Evolutionary conservation across 2,888 invertebrate genomes (phyloP), one percentile per base, ranked within the genome.

Genomic region (Cheilosia vulpina): DNA sequence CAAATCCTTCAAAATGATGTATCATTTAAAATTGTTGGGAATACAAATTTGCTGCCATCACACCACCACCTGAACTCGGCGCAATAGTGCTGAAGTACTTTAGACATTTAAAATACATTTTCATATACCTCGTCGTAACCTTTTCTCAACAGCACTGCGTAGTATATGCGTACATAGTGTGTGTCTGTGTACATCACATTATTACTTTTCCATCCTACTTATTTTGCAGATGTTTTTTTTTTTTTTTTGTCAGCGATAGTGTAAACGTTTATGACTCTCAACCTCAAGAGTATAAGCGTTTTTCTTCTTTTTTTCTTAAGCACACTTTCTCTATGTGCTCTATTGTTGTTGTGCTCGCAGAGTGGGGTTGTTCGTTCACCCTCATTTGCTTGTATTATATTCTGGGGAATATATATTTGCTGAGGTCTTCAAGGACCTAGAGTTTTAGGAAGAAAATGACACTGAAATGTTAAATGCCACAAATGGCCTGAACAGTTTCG

Each of bases 251-350:
- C 75, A 75, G 71, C 63, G 75, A 75, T 80, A 84, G 84, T 80
- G 84, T 84, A 80, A 84, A 60, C 80, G 84, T 84, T 84, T 84
- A 84, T 84, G 79, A 69, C 69, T 80, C 84, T 75, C 80, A 21
- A 75, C 65, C 6, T 27, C 7, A 27, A 27, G 7, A 65, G 84
- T 65, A 31, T 69, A 68, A 50, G 66, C 43, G 38, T 62, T 55
- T 43, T 38, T 38, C 52, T 41, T 58, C n/a, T 3, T 21, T 52
- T 17, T 38, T 4, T 65, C 41, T 55, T n/a, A n/a, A n/a, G n/a
- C 45, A 27, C 7, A 43, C n/a, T 24, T 43, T 41, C 27, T 66
- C 50, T 34, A 43, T 65, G 43, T 6, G 21, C 21, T 60, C 21
- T 60, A 53, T 41, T 66, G 55, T 58, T 27, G 58, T 41, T 62